Base-by-base conservation (phyloP, 1,140 invertebrate genomes). In the Aphelenchoides besseyi region DNA sequence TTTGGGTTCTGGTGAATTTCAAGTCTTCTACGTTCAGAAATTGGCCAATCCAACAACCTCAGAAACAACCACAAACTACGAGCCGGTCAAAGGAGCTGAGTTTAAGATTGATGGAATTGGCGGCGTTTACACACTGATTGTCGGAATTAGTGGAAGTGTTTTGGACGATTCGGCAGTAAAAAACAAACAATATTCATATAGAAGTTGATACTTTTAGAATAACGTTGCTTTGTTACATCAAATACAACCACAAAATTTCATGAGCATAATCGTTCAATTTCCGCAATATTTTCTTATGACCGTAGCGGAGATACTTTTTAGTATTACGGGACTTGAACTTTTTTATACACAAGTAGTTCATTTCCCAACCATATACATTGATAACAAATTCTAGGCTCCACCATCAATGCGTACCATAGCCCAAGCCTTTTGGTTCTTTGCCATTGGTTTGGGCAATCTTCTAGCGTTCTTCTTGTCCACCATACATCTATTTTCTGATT, bases 221-320 rank as follows among this genome's bases (percentile, higher is more conserved):
- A 53, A 41, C 3, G 32, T 66, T 33, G n/a, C 30, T n/a, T 0
- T 37, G 26, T 35, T 69, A 16, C 35, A 61, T 29, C 12, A 36
- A 41, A 0, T 75, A 18, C 16, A 28, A 12, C 61, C 74, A 33
- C 57, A 90, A 0, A 92, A 91, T 78, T 88, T 87, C 0, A 81
- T 94, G 2, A 90, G 90, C 72, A 92, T 95, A 73, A 80, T 92
- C 0, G 92, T 90, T 90, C 87, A 93, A 71, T 82, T 95, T n/a
- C 92, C 92, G 0, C 92, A 94, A 81, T 94, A 93, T 81, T 84
- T 94, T 30, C 85, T 94, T 0, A 90, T 95, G 70, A 94, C 93
- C 0, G 87, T 90, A 73, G 92, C 89, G 2, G 91, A 91, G 85
- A 88, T 95, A 23, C 89, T 96, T 87, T 95, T 95, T 83, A 92